Percentiles rank a stretch among this genome's conserved stretches.
Conservation (phyloP, 2,113 vertebrate species). For the Odocoileus virginianus region DNA sequence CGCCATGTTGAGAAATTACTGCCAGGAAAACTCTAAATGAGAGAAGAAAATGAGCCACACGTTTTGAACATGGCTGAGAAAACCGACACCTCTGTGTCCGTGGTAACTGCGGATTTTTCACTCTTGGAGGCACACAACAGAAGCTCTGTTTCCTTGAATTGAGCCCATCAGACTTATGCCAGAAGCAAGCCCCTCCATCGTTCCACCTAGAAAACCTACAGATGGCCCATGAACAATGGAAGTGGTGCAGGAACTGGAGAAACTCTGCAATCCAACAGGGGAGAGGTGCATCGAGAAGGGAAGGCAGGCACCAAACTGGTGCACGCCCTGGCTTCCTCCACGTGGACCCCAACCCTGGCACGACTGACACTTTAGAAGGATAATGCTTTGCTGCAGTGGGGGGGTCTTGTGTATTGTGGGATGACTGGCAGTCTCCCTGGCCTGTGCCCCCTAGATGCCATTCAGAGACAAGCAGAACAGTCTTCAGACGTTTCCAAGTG, state of each 20-base stretch:
- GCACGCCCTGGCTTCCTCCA: rapidly evolving
- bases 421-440: not conserved
- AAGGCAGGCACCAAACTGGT: not conserved
- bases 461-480: not conserved
- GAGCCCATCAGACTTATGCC: conserved; percentile 41
- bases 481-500: not conserved
- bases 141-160: conserved; percentile 10
- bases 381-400: not conserved
- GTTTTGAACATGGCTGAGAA: conserved; percentile 59
- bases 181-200: conserved; percentile 42
- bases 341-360: rapidly evolving
- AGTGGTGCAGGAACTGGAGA: not conserved
- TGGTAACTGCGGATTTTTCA: conserved; percentile 53
- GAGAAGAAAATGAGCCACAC: not conserved
- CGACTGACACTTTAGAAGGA: rapidly evolving
- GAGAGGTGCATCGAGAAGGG: not conserved
- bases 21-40: conserved; percentile 55
- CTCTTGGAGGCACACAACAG: conserved; percentile 48
- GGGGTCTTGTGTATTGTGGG: not conserved
- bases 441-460: not conserved
- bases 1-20: conserved; percentile 45
- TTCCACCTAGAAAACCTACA: not conserved
- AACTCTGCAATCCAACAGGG: not conserved
- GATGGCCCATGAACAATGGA: not conserved
- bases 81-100: conserved; percentile 64